A percentile compares a stretch with the other conserved stretches of the same genome.
Evolutionary conservation across 2,113 vertebrate genomes (phyloP).

Genomic region (Aix galericulata): DNA sequence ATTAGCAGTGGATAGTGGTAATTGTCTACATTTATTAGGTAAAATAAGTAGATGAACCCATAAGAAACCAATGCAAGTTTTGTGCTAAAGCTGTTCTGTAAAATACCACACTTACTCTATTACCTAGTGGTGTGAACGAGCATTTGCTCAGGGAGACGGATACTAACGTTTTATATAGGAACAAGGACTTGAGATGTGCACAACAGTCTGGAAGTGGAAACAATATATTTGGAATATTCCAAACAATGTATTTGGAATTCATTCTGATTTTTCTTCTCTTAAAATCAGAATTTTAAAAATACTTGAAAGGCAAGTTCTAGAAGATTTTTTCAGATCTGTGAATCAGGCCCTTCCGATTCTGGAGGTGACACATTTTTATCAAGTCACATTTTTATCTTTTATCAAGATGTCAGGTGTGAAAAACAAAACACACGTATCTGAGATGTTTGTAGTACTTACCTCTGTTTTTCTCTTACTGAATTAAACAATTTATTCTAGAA

Average conservation of each 20-base stretch:
- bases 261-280: not conserved
- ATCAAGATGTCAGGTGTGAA: not conserved
- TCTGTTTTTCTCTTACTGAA: not conserved
- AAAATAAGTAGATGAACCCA: slow-evolving; percentile 54
- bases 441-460: not conserved
- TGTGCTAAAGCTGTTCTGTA: not conserved
- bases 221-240: not conserved
- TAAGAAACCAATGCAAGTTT: slow-evolving; percentile 60
- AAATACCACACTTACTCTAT: not conserved
- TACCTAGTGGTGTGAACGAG: not conserved
- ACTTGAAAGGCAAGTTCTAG: not conserved
- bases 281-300: not conserved
- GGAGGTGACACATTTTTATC: not conserved
- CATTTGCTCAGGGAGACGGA: not conserved
- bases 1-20: slow-evolving; percentile 12
- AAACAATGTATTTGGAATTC: not conserved
- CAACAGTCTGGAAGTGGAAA: not conserved
- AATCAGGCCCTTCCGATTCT: not conserved
- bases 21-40: slow-evolving; percentile 31
- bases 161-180: not conserved
- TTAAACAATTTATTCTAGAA: not conserved
- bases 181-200: not conserved
- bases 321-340: not conserved
- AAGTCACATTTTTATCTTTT: no score
- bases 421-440: not conserved